Percentiles rank a stretch among this genome's conserved stretches.
Evolutionary conservation across 2,797 vertebrate genomes (phyloP).

Genomic region (Champsocephalus esox): DNA sequence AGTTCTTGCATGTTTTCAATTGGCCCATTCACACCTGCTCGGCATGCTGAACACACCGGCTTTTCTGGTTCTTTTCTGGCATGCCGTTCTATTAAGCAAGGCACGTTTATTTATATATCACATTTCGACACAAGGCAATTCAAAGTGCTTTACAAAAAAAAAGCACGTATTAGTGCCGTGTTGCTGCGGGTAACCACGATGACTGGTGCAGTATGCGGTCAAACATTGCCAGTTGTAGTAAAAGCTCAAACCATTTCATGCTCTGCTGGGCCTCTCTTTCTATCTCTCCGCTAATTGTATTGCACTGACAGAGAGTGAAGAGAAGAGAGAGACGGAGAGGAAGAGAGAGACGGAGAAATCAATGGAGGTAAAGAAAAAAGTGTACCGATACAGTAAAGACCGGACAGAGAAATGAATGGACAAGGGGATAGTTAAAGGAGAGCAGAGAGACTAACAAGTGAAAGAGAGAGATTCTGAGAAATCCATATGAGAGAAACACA

Average conservation of each 20-base stretch:
- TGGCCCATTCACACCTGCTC: slow-evolving; percentile 57
- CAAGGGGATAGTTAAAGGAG: neutral
- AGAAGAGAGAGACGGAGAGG: slow-evolving; percentile 19
- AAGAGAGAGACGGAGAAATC: slow-evolving; percentile 40
- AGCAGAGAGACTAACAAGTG: slow-evolving; percentile 5
- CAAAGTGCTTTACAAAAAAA: no score
- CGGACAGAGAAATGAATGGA: neutral
- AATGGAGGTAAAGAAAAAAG: slow-evolving; percentile 40
- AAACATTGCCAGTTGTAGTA: slow-evolving; percentile 77
- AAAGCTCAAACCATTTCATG: slow-evolving; percentile 75
- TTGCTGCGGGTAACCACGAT: slow-evolving; percentile 74
- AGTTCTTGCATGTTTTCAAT: slow-evolving; percentile 44
- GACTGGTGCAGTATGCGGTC: slow-evolving; percentile 68
- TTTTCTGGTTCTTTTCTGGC: slow-evolving; percentile 22
- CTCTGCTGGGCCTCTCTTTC: slow-evolving; percentile 63
- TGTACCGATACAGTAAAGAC: slow-evolving; percentile 22
- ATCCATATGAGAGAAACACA: neutral
- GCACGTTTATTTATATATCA: no score
- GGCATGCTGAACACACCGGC: slow-evolving; percentile 48
- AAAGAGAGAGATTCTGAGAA: neutral
- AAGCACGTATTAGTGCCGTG: slow-evolving; percentile 38
- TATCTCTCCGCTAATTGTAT: slow-evolving; percentile 46
- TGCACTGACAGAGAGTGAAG: slow-evolving; percentile 34
- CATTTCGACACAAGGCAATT: no score
- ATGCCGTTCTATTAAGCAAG: slow-evolving; percentile 38